Percentiles rank a stretch among this genome's conserved stretches.
These are phyloP conservation scores for Drosophila sucinea DNA, from an alignment of 1,140 invertebrate species.

Conservation along the genomic window DNA sequence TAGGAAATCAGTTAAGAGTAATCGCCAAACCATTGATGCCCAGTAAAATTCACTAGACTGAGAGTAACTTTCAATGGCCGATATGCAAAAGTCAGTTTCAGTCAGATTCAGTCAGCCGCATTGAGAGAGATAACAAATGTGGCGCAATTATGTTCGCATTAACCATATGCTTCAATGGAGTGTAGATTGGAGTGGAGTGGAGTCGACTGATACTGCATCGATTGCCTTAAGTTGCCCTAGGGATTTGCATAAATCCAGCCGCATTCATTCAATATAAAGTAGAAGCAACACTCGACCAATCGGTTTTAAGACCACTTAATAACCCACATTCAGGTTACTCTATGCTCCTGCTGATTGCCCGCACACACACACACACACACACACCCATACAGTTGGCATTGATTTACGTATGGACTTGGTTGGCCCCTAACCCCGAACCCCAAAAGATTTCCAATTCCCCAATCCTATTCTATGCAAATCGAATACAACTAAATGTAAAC, in stretches of 20 bases:
- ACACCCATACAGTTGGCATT: constrained; percentile 56
- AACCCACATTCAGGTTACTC: constrained; percentile 58
- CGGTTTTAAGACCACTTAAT: constrained; percentile 78
- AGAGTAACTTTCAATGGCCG: constrained; percentile 25
- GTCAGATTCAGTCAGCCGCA: constrained; percentile 19
- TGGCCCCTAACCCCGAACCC: constrained; percentile 20
- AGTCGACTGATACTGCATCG: constrained; percentile 7
- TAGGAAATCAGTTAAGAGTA: constrained; percentile 26
- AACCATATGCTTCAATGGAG: constrained; percentile 48
- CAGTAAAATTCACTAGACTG: constrained; percentile 13
- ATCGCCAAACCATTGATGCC: constrained; percentile 44
- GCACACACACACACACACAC: constrained; percentile 8
- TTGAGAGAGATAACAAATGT: constrained; percentile 61
- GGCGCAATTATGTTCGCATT: constrained; percentile 72
- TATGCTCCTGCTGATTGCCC: constrained; percentile 51
- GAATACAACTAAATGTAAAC: constrained; percentile 80
- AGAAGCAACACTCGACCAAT: constrained; percentile 49
- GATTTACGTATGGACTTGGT: constrained; percentile 62
- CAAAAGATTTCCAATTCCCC: not conserved
- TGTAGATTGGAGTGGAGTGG: constrained; percentile 17
- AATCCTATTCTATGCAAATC: constrained; percentile 64
- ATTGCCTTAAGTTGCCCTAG: constrained; percentile 23
- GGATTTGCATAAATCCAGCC: constrained; percentile 72
- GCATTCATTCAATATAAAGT: constrained; percentile 70
- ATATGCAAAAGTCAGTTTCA: constrained; percentile 52